Evolutionary conservation across 2,888 invertebrate genomes (phyloP).

Genomic region (Drosophila infuscata): DNA sequence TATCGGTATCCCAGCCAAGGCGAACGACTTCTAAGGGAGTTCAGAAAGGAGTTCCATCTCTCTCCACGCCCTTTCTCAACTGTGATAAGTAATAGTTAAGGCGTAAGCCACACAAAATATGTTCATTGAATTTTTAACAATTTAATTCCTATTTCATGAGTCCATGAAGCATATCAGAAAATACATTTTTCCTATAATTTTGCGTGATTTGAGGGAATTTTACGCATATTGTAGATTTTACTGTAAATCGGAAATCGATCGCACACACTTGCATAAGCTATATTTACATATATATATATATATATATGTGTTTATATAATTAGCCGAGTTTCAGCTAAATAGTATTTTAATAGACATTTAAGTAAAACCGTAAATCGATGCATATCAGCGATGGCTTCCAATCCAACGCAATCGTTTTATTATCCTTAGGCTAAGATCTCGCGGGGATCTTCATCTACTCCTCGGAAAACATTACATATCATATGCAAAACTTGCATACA

Average conservation of each 20-base stretch:
- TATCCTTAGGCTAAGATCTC: constrained; percentile 20
- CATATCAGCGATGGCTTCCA: constrained; percentile 62
- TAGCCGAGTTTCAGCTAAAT: constrained; percentile 38
- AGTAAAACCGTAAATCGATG: constrained; percentile 47
- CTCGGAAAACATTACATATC: constrained; percentile 34
- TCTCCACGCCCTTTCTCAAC: constrained; percentile 58
- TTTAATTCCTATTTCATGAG: not conserved
- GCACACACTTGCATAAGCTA: constrained; percentile 19
- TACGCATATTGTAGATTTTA: too few species aligned
- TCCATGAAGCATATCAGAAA: not conserved
- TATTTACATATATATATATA: constrained; percentile 26
- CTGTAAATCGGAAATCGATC: constrained; percentile 24
- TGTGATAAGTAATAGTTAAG: constrained; percentile 69
- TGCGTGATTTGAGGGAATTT: not conserved
- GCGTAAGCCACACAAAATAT: constrained; percentile 41
- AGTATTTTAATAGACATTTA: constrained; percentile 4
- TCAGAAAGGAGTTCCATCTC: constrained; percentile 13
- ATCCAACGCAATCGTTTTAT: constrained; percentile 38
- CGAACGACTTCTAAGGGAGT: constrained; percentile 79
- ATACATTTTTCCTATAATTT: not conserved
- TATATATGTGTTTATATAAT: constrained; percentile 8
- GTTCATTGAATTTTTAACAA: constrained; percentile 13
- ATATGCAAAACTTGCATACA: constrained; percentile 39
- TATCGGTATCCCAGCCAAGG: constrained; percentile 77
- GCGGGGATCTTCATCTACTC: constrained; percentile 2